Percentiles rank a stretch among this genome's conserved stretches.
phyloP scores from a whole-genome alignment of 2,113 vertebrate species.

The Corythornis madagascariensis region DNA sequence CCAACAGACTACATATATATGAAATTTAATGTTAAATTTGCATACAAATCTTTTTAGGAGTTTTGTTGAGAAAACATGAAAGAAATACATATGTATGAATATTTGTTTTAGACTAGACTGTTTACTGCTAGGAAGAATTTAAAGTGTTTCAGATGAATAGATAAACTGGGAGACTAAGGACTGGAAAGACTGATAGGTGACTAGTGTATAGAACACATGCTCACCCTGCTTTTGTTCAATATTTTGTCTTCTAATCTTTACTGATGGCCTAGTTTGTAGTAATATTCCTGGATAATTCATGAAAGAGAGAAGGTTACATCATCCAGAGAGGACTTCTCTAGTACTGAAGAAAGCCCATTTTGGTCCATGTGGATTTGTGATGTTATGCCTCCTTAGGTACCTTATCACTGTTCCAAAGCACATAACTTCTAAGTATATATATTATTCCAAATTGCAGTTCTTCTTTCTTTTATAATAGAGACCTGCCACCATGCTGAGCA shows the following conservation, averaged over 20 bases:
- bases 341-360: not conserved
- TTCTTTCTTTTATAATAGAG: not conserved
- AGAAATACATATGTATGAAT: not conserved
- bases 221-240: not conserved
- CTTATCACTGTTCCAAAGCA: not conserved
- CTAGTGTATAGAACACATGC: not conserved
- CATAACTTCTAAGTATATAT: not conserved
- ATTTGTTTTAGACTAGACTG: not conserved
- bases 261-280: not conserved
- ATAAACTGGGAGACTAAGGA: not conserved
- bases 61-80: not conserved
- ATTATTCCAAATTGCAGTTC: not conserved
- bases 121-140: not conserved
- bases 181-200: not conserved
- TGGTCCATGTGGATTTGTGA: not conserved
- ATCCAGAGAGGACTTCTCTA: not conserved
- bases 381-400: not conserved
- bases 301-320: not conserved
- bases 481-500: accelerated
- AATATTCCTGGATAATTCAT: not conserved
- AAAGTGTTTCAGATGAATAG: not conserved
- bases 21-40: not conserved
- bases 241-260: not conserved
- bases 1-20: not conserved
- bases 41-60: not conserved